Conservation (phyloP, 2,888 invertebrate genomes). For the Philopedon plagiatum region DNA sequence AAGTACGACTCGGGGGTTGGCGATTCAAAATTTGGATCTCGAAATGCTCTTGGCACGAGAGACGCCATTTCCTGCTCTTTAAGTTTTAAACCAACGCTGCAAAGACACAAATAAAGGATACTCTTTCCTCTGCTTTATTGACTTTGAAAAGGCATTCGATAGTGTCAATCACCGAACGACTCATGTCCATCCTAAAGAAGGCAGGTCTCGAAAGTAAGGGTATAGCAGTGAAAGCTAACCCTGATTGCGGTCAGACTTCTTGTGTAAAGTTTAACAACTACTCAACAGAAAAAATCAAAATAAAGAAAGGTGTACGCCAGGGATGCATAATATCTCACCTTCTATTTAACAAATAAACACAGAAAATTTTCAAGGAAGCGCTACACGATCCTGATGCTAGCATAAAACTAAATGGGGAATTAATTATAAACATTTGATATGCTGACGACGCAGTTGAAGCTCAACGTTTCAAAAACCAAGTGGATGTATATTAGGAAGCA, state of each 20-base stretch:
- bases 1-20: no score
- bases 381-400: not conserved
- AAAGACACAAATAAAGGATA: not conserved
- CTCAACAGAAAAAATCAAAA: not conserved
- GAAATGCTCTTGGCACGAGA: not conserved
- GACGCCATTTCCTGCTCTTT: not conserved
- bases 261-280: not conserved
- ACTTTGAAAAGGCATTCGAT: no score
- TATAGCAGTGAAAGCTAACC: not conserved
- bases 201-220: not conserved
- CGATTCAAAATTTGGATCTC: not conserved
- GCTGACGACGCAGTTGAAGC: not conserved
- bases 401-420: not conserved
- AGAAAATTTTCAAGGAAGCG: not conserved
- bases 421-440: not conserved
- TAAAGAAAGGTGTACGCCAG: not conserved
- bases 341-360: not conserved
- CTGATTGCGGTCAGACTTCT: not conserved
- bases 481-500: no score
- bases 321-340: not conserved
- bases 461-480: no score
- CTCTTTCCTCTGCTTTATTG: not conserved
- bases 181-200: no score
- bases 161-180: no score
- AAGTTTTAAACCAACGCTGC: not conserved